These are phyloP conservation scores for Sinocyclocheilus maitianheensis DNA, from an alignment of 2,113 vertebrate genomes.

Conservation along the genomic window DNA sequence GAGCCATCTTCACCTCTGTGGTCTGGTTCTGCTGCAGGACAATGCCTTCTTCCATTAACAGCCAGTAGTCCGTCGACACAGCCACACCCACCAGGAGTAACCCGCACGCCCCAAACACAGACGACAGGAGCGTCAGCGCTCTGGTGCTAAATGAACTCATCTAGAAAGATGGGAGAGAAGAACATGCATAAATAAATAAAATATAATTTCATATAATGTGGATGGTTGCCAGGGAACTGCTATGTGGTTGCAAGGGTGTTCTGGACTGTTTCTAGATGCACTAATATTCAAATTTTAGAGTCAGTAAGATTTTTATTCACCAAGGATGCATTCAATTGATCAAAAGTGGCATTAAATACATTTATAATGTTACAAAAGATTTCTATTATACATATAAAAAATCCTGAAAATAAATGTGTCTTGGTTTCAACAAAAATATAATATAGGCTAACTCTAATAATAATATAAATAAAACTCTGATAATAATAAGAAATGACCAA, in stretches of 20 bases:
- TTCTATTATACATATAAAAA: too few relatives aligned
- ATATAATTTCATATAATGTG: not conserved
- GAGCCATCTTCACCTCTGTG: slow-evolving; percentile 88
- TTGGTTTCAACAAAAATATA: too few relatives aligned
- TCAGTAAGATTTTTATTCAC: not conserved
- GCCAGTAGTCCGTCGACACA: slow-evolving; percentile 91
- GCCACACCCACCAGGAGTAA: slow-evolving; percentile 86
- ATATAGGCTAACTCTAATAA: too few relatives aligned
- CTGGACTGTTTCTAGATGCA: not conserved
- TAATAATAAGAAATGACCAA: not conserved
- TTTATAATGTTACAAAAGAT: not conserved
- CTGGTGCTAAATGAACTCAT: slow-evolving; percentile 89
- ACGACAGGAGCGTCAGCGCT: slow-evolving; percentile 87
- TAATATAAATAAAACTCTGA: too few relatives aligned
- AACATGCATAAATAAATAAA: not conserved
- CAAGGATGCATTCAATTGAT: not conserved
- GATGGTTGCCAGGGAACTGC: not conserved
- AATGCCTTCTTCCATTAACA: slow-evolving; percentile 89
- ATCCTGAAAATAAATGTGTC: not conserved
- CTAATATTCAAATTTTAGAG: not conserved
- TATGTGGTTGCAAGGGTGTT: not conserved
- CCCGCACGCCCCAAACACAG: slow-evolving; percentile 85
- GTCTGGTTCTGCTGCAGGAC: slow-evolving; percentile 89
- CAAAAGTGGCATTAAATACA: not conserved
- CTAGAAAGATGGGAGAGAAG: slow-evolving; percentile 54